These are phyloP conservation scores for Kradibia gibbosae DNA, from an alignment of 1,140 invertebrate species.

Conservation along the genomic window DNA sequence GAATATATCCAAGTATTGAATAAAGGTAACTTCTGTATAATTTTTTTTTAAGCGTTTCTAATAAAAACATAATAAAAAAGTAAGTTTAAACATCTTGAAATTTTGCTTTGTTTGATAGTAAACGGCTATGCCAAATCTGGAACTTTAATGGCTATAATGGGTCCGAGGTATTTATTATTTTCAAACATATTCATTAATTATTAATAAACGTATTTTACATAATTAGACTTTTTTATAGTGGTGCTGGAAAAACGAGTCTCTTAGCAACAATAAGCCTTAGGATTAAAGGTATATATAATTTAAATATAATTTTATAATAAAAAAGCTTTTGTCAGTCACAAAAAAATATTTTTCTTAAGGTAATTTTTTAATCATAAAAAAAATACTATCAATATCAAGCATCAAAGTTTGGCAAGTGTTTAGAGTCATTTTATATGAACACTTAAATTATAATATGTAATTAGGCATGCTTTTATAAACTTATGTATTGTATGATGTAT, in stretches of 20 bases:
- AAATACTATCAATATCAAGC: too few relatives aligned
- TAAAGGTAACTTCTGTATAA: slow-evolving; percentile 31
- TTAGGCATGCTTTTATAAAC: too few relatives aligned
- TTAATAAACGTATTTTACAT: not conserved
- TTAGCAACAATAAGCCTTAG: slow-evolving; percentile 31
- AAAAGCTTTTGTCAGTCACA: too few relatives aligned
- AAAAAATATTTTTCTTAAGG: too few relatives aligned
- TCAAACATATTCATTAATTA: not conserved
- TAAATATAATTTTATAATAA: not conserved
- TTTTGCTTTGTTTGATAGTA: slow-evolving; percentile 19
- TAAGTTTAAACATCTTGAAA: not conserved
- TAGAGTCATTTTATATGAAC: too few relatives aligned
- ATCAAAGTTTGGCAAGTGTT: too few relatives aligned
- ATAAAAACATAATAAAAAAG: not conserved
- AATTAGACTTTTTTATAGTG: slow-evolving; percentile 18
- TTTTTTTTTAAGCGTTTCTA: not conserved
- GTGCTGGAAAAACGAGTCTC: slow-evolving; percentile 43
- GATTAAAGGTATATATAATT: slow-evolving; percentile 33
- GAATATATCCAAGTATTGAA: slow-evolving; percentile 49
- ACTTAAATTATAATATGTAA: too few relatives aligned
- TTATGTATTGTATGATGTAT: too few relatives aligned
- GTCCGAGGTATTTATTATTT: slow-evolving; percentile 25
- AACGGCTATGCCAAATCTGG: slow-evolving; percentile 50
- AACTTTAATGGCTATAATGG: slow-evolving; percentile 51
- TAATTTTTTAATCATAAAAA: too few relatives aligned